Conservation (phyloP, 1,140 invertebrate genomes). For the Hydropsyche tenuis region DNA sequence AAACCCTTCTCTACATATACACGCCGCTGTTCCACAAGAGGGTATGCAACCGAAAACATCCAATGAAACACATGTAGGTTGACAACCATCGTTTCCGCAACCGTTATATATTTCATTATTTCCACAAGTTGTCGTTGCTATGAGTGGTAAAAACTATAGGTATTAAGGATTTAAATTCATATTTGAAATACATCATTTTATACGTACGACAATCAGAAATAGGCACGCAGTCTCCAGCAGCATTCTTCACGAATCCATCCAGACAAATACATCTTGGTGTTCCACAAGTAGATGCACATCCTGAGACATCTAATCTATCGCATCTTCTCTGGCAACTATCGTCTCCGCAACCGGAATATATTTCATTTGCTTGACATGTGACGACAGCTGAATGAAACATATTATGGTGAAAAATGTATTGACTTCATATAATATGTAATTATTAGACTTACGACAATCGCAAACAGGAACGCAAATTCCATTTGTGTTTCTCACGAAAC, state of each 20-base stretch:
- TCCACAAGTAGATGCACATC: neutral
- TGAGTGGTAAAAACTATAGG: neutral
- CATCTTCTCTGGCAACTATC: neutral
- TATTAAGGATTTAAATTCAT: too few species aligned
- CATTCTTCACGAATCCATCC: neutral
- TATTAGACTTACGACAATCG: constrained; percentile 2
- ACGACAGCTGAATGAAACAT: too few species aligned
- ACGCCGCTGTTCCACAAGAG: neutral
- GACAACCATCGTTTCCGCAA: constrained; percentile 34
- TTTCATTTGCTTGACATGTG: neutral
- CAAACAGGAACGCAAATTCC: neutral
- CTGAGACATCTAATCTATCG: neutral
- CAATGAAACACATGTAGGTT: constrained; percentile 11
- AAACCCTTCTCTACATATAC: neutral
- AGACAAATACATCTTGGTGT: neutral
- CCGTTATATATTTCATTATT: constrained; percentile 27
- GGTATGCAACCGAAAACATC: neutral
- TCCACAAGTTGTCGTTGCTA: neutral
- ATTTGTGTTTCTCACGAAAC: neutral
- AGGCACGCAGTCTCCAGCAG: neutral
- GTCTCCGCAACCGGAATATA: neutral
- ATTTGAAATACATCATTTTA: constrained; percentile 1
- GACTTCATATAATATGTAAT: too few species aligned
- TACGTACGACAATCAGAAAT: neutral
- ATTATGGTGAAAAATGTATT: neutral